These are phyloP conservation scores for Antechinus flavipes DNA, from an alignment of 2,113 vertebrate genomes.

Conservation along the genomic window DNA sequence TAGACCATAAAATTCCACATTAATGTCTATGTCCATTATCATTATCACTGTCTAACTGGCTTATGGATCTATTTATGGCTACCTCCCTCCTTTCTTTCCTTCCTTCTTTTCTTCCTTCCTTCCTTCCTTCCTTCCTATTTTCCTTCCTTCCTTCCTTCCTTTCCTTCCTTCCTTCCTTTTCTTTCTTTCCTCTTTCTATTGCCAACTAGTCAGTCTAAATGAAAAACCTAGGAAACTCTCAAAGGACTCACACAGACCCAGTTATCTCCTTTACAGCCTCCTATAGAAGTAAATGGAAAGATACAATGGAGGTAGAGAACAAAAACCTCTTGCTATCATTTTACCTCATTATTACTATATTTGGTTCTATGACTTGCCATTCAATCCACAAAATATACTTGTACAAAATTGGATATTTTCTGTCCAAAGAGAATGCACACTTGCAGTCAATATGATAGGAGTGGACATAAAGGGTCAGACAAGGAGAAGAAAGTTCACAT, in stretches of 20 bases:
- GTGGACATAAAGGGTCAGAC: neutral
- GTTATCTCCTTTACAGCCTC: neutral
- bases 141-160: neutral
- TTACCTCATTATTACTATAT: neutral
- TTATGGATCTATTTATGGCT: neutral
- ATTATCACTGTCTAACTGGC: neutral
- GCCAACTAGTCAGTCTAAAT: neutral
- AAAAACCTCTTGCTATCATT: neutral
- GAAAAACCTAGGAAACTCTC: neutral
- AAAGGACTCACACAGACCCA: neutral
- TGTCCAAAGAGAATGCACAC: neutral
- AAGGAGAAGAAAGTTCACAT: neutral
- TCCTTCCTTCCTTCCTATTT: neutral
- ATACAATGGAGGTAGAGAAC: neutral
- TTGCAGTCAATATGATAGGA: neutral
- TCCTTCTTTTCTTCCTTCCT: neutral
- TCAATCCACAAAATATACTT: neutral
- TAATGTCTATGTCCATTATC: neutral
- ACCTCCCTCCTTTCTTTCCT: neutral
- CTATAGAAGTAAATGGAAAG: slow-evolving; percentile 2
- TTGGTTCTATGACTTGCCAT: neutral
- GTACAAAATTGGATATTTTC: neutral
- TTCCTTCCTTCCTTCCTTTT: neutral
- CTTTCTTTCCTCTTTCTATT: neutral
- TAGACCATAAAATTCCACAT: neutral